phyloP scores from a whole-genome alignment of 2,888 invertebrate genomes.

The Patella pellucida region DNA sequence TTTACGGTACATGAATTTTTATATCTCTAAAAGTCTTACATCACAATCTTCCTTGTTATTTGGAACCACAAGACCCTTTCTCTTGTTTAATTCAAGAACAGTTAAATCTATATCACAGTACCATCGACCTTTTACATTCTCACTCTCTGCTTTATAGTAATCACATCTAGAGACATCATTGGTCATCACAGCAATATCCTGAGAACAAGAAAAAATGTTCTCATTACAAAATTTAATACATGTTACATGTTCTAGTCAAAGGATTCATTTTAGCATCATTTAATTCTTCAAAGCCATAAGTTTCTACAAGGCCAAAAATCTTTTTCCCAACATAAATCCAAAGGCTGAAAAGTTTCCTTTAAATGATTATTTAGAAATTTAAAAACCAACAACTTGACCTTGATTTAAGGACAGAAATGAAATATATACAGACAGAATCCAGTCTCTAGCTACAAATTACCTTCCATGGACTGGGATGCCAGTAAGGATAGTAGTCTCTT shows the following conservation, averaged over 20 bases:
- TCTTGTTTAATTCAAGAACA: slow-evolving; percentile 37
- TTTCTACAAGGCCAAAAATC: too few relatives aligned
- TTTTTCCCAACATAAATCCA: too few relatives aligned
- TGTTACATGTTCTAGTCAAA: background rate
- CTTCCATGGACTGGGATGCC: slow-evolving; percentile 66
- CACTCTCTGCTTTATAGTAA: slow-evolving; percentile 63
- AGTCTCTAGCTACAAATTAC: slow-evolving; percentile 31
- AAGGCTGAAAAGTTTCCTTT: too few relatives aligned
- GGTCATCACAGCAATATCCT: slow-evolving; percentile 68
- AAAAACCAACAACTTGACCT: too few relatives aligned
- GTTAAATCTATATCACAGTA: slow-evolving; percentile 55
- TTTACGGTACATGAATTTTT: too few relatives aligned
- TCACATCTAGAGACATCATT: slow-evolving; percentile 61
- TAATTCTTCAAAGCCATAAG: background rate
- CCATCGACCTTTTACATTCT: slow-evolving; percentile 67
- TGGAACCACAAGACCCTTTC: slow-evolving; percentile 48
- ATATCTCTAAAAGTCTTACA: slow-evolving; percentile 42
- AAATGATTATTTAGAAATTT: too few relatives aligned
- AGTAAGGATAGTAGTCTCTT: slow-evolving; percentile 70
- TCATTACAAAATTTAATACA: background rate
- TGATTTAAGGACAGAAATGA: too few relatives aligned
- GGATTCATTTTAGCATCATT: background rate
- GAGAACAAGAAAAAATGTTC: slow-evolving; percentile 15
- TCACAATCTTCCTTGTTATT: slow-evolving; percentile 65
- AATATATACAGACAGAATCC: too few relatives aligned